Percentiles rank a stretch among this genome's conserved stretches.
These are phyloP conservation scores for Caenorhabditis remanei DNA, from an alignment of 1,140 invertebrate genomes.

Conservation along the genomic window DNA sequence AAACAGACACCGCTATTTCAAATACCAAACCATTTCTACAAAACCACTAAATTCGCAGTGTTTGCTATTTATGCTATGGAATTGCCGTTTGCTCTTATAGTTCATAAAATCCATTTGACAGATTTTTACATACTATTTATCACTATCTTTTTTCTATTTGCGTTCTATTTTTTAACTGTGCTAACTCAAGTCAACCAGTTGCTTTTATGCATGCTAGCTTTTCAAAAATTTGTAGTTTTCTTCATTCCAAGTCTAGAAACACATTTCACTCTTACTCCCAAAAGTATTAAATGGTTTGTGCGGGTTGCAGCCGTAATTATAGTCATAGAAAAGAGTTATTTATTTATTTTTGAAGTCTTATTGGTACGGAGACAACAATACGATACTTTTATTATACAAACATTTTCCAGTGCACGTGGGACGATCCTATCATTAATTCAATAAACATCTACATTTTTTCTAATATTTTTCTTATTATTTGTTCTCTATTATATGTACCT, in stretches of 20 bases:
- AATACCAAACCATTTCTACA: background rate
- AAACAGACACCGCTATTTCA: background rate
- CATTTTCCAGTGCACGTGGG: too few relatives aligned
- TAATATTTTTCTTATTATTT: background rate
- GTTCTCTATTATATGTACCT: background rate
- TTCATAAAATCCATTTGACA: background rate
- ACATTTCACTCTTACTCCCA: background rate
- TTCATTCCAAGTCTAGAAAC: background rate
- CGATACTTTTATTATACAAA: too few relatives aligned
- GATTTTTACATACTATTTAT: background rate
- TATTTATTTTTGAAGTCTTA: too few relatives aligned
- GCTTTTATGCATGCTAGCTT: background rate
- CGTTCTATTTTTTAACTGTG: background rate
- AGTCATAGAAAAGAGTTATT: too few relatives aligned
- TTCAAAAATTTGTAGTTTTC: background rate
- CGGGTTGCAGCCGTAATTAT: too few relatives aligned
- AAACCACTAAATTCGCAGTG: background rate
- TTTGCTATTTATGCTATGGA: too few relatives aligned
- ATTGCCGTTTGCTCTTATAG: too few relatives aligned
- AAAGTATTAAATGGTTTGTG: background rate
- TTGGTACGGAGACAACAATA: too few relatives aligned
- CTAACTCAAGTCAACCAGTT: background rate
- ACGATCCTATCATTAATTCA: too few relatives aligned
- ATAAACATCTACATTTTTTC: background rate
- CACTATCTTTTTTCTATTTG: background rate